A percentile compares a stretch with the other conserved stretches of the same genome.
Evolutionary conservation across 1,140 invertebrate species (phyloP).

Genomic region (Drosophila baimaii): DNA sequence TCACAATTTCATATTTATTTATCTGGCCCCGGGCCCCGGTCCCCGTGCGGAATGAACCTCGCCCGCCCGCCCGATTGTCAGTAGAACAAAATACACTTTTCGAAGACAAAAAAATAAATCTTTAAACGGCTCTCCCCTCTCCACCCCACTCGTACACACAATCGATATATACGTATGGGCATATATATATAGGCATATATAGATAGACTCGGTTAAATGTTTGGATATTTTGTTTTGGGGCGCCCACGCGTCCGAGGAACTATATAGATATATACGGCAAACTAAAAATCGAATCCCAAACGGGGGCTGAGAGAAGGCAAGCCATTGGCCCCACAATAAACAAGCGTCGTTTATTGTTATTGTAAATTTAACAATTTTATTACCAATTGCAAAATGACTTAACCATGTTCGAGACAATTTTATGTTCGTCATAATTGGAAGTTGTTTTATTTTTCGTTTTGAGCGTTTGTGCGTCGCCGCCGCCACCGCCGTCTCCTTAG

Average conservation of each 20-base stretch:
- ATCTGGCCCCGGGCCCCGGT: constrained; percentile 38
- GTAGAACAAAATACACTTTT: constrained; percentile 51
- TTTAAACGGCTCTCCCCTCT: constrained; percentile 38
- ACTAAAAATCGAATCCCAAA: constrained; percentile 37
- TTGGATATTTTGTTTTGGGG: constrained; percentile 50
- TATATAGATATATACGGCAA: constrained; percentile 41
- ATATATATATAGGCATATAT: constrained; percentile 4
- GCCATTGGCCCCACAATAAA: constrained; percentile 53
- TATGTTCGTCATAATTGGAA: constrained; percentile 73
- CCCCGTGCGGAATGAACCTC: constrained; percentile 21
- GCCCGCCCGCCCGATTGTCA: constrained; percentile 31
- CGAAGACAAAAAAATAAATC: constrained; percentile 55
- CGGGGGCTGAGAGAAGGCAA: constrained; percentile 34
- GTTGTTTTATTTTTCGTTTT: constrained; percentile 45
- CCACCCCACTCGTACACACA: neutral
- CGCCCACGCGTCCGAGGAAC: constrained; percentile 41
- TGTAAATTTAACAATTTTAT: constrained; percentile 71
- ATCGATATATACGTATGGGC: constrained; percentile 27
- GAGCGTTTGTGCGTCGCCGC: constrained; percentile 7
- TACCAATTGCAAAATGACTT: constrained; percentile 70
- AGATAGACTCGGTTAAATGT: constrained; percentile 45
- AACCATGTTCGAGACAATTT: constrained; percentile 70
- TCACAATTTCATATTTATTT: constrained; percentile 71
- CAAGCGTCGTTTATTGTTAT: constrained; percentile 61
- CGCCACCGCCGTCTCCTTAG: constrained; percentile 34